phyloP scores from a whole-genome alignment of 2,113 vertebrate genomes.

The Cottus gobio region DNA sequence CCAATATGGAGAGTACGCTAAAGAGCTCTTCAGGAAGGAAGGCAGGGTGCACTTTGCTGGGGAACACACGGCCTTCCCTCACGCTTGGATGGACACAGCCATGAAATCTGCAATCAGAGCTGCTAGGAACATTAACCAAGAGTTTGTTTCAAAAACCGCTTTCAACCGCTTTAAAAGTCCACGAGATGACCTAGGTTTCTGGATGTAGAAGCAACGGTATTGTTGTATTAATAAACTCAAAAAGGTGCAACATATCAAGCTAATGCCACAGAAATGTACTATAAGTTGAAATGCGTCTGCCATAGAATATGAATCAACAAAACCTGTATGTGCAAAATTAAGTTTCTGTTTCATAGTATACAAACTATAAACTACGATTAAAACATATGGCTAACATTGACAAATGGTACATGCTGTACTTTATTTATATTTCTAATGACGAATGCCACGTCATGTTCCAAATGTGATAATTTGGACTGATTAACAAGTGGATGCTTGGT shows the following conservation, averaged over 20 bases:
- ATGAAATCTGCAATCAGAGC: slow-evolving; percentile 84
- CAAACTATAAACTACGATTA: no score
- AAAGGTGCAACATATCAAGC: neutral
- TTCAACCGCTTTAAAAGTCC: slow-evolving; percentile 31
- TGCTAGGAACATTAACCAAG: slow-evolving; percentile 73
- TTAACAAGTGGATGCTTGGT: no score
- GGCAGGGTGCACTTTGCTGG: slow-evolving; percentile 83
- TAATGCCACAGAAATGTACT: neutral
- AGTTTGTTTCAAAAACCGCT: no score
- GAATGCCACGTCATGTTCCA: no score
- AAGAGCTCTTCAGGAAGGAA: slow-evolving; percentile 71
- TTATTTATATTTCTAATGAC: no score
- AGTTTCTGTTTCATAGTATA: no score
- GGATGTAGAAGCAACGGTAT: neutral
- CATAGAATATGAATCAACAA: no score
- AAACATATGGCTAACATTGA: no score
- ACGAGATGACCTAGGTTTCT: neutral
- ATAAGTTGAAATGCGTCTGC: neutral
- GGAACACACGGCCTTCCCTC: slow-evolving; percentile 82
- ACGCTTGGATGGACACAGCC: slow-evolving; percentile 85
- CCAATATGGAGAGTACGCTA: slow-evolving; percentile 73
- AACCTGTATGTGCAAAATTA: no score
- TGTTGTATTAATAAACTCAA: neutral
- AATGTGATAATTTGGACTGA: no score
- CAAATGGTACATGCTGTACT: no score